Evolutionary conservation across 2,797 vertebrate species (phyloP), one percentile per base, ranked within the genome.

Genomic region (Rhabdomys pumilio): DNA sequence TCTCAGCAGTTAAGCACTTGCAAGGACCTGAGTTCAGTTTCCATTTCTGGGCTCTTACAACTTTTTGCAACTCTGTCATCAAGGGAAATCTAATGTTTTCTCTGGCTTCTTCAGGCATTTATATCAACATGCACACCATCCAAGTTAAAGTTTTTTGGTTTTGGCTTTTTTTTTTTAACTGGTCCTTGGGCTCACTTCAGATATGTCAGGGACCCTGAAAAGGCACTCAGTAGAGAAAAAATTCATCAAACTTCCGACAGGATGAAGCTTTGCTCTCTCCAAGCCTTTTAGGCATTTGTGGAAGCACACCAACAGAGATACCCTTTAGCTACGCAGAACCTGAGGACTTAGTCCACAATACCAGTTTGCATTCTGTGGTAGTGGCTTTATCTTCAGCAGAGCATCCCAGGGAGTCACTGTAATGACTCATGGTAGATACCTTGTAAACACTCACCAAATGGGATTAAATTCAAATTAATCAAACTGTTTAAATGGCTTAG

Each of bases 381-480:
- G 34, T 41, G n/a, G 22, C 20, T 81, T 73, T 20, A 38, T 82
- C 34, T 72, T 82, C 59, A 77, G 13, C 41, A 44, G 34, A 95
- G 69, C 12, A 31, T 65, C 67, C 80, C 85, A 82, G 59, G 34
- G 22, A 75, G 73, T 81, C 77, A 34, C 41, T 2, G 10, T 14
- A 50, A 24, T 61, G 14, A 31, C 29, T 26, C 44, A 19, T 24
- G 31, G 12, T 59, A 76, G 17, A 14, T 24, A 55, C 38, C 81
- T 72, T 69, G 41, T 57, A 89, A 77, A 77, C 79, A 57, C 12
- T 12, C 72, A 29, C 72, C 47, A 31, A 34, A 57, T 82, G 24
- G 17, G 26, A 77, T 83, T n/a, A 86, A 65, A 96, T 72, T 53
- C 84, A 93, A 79, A 67, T 77, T 67, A 75, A 22, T 17, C 88